Percentiles rank a stretch among this genome's conserved stretches.
phyloP scores from a whole-genome alignment of 2,797 vertebrate species.

The Pteropus rufus region DNA sequence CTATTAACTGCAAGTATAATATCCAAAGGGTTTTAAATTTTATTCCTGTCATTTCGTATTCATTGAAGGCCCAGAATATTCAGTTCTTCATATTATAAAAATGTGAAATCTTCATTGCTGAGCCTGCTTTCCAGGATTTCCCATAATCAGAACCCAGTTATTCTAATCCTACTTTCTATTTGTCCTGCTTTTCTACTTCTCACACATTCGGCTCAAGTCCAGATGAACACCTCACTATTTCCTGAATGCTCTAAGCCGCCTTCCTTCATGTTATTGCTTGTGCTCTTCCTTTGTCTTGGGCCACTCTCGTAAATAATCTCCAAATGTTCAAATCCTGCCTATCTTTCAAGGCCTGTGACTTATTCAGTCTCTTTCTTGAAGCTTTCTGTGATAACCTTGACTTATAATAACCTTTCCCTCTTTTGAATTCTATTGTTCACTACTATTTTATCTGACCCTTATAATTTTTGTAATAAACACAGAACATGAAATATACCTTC shows the following conservation, averaged over 20 bases:
- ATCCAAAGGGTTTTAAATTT: conserved; percentile 10
- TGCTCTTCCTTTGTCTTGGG: background rate
- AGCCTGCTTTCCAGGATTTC: background rate
- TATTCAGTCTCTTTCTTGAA: background rate
- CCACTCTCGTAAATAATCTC: background rate
- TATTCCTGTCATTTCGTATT: conserved; percentile 9
- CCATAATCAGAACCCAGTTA: background rate
- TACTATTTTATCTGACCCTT: background rate
- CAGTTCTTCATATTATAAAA: background rate
- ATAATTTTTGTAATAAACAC: background rate
- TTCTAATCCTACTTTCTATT: background rate
- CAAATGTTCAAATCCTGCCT: background rate
- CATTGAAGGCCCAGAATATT: background rate
- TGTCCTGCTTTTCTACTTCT: background rate
- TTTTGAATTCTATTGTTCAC: background rate
- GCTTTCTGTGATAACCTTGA: background rate
- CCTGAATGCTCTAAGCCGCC: background rate
- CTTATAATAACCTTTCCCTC: background rate
- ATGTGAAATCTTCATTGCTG: background rate
- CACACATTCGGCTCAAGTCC: background rate
- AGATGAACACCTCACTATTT: background rate
- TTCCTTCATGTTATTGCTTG: background rate
- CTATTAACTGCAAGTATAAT: background rate
- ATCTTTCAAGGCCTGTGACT: background rate
- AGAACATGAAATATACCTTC: background rate